A percentile compares a stretch with the other conserved stretches of the same genome.
Evolutionary conservation across 2,888 invertebrate species (phyloP).

Genomic region (Cantharis lateralis): DNA sequence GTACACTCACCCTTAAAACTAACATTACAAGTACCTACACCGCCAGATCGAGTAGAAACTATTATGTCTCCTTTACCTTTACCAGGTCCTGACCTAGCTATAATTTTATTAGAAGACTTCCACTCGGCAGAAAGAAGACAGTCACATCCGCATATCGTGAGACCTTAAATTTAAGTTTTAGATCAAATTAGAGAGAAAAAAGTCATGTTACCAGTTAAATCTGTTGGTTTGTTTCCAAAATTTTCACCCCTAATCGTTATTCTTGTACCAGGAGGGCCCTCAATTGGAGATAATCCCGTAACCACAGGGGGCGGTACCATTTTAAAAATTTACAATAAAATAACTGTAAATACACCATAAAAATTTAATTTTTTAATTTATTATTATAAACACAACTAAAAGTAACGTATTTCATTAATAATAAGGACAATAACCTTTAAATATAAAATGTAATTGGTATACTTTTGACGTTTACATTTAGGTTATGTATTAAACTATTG

Average conservation of each 20-base stretch:
- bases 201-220: constrained; percentile 73
- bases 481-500: background rate
- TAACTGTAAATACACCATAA: background rate
- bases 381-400: background rate
- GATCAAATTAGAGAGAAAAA: background rate
- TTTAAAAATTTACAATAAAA: constrained; percentile 10
- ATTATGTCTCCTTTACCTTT: constrained; percentile 92
- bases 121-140: constrained; percentile 95
- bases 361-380: background rate
- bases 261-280: constrained; percentile 95
- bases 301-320: constrained; percentile 86
- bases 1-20: constrained; percentile 72
- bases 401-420: background rate
- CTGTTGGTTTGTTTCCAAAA: constrained; percentile 82
- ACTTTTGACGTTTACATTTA: background rate
- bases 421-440: constrained; percentile 4
- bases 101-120: constrained; percentile 96
- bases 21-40: constrained; percentile 86
- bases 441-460: background rate
- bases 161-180: constrained; percentile 62
- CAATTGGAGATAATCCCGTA: constrained; percentile 97
- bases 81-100: constrained; percentile 91
- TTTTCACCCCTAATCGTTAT: constrained; percentile 96
- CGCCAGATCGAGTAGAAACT: constrained; percentile 84
- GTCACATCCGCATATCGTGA: constrained; percentile 95